Percentiles rank a stretch among this genome's conserved stretches.
Evolutionary conservation across 1,140 invertebrate species (phyloP).

Genomic region (Sinella curviseta): DNA sequence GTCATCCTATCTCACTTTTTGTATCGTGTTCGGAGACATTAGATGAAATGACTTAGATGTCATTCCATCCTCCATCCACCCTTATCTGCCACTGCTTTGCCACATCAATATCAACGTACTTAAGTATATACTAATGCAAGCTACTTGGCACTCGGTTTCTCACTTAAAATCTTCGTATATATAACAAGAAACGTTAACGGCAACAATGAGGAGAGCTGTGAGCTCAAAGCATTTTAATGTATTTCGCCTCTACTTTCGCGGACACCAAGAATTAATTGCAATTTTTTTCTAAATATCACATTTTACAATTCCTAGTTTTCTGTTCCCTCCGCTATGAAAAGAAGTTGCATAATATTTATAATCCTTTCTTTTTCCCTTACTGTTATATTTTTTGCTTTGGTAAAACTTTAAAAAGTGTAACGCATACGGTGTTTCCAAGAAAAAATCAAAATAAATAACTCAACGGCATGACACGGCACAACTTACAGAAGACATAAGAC

Average conservation of each 20-base stretch:
- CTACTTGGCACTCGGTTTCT: too few species aligned
- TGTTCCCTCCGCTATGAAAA: too few species aligned
- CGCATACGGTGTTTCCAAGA: not conserved
- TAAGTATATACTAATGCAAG: too few species aligned
- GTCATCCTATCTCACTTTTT: slow-evolving; percentile 5
- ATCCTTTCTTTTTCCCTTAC: not conserved
- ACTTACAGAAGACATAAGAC: not conserved
- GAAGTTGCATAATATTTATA: too few species aligned
- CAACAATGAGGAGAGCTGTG: not conserved
- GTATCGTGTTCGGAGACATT: not conserved
- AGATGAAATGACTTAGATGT: slow-evolving; percentile 6
- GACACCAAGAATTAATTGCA: too few species aligned
- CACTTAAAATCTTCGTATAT: too few species aligned
- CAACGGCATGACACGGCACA: not conserved
- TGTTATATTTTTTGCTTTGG: not conserved
- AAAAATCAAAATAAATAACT: slow-evolving; percentile 19
- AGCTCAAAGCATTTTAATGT: too few species aligned
- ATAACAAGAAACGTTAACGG: not conserved
- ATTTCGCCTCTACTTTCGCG: too few species aligned
- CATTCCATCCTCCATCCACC: not conserved
- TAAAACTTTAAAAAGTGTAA: not conserved
- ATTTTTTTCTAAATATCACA: too few species aligned
- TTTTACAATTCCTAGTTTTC: too few species aligned
- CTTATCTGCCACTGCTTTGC: too few species aligned
- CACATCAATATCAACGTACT: not conserved